A percentile compares a stretch with the other conserved stretches of the same genome.
Conservation (phyloP, 37 sponge, comb jelly and placozoan genomes). For the Hormiphora californensis region DNA sequence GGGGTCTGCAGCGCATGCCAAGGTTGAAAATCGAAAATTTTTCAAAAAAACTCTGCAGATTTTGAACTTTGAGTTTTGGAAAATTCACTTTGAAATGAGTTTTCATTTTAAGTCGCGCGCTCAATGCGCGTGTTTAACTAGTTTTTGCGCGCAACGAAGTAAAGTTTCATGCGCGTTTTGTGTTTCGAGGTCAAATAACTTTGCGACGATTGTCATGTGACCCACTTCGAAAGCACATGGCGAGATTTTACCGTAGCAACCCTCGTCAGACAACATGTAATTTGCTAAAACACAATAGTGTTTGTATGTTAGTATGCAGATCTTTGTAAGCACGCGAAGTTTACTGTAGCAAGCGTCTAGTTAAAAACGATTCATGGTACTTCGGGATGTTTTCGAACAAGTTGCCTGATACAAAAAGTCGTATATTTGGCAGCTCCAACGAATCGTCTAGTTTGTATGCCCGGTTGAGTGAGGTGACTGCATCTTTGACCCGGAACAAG, state of each 20-base stretch:
- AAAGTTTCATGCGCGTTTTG: too few species aligned
- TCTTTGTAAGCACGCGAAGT: constrained; percentile 56
- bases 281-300: constrained; percentile 56
- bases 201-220: constrained; percentile 46
- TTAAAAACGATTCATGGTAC: constrained; percentile 57
- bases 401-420: constrained; percentile 56
- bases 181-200: constrained; percentile 26
- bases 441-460: constrained; percentile 57
- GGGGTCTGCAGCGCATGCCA: too few species aligned
- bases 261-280: constrained; percentile 56
- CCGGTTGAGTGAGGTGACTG: constrained; percentile 54
- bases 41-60: too few species aligned
- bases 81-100: too few species aligned
- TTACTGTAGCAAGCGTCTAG: constrained; percentile 53
- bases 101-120: too few species aligned
- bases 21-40: too few species aligned
- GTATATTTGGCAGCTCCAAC: constrained; percentile 51
- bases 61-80: too few species aligned
- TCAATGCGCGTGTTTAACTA: too few species aligned
- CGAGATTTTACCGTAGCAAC: constrained; percentile 54
- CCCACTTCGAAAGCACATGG: constrained; percentile 41
- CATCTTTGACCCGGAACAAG: constrained; percentile 32
- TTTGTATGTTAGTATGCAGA: constrained; percentile 55
- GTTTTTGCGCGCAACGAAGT: too few species aligned
- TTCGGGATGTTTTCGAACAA: constrained; percentile 56